Evolutionary conservation across 2,113 vertebrate genomes (phyloP).

Genomic region (Proteles cristata): DNA sequence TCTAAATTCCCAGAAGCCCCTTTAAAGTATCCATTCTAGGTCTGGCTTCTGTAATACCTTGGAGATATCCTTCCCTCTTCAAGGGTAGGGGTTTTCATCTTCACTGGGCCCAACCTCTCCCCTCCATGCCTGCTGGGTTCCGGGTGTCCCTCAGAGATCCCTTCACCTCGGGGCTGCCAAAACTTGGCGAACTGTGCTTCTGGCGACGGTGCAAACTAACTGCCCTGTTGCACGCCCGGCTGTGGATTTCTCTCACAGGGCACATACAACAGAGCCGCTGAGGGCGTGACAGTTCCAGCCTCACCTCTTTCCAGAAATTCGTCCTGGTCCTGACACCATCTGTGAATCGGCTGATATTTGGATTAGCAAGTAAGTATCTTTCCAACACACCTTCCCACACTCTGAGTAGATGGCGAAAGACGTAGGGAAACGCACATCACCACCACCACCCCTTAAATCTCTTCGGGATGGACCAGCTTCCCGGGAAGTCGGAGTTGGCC

Average conservation of each 20-base stretch:
- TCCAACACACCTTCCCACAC: not conserved
- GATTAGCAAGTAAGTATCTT: not conserved
- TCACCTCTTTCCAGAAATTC: not conserved
- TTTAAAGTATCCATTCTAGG: not conserved
- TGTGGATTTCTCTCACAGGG: not conserved
- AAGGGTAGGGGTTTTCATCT: not conserved
- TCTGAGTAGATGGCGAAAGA: not conserved
- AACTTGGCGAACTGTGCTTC: not conserved
- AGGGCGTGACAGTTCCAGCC: not conserved
- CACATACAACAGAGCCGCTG: no score
- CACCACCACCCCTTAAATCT: not conserved
- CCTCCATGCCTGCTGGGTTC: not conserved
- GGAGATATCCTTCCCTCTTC: not conserved
- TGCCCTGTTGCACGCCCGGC: not conserved
- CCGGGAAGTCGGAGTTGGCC: not conserved
- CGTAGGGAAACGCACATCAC: not conserved
- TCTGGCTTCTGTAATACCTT: not conserved
- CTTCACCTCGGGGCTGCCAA: not conserved
- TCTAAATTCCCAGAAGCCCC: not conserved
- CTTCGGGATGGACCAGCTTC: not conserved
- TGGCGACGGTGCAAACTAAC: not conserved
- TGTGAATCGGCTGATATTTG: not conserved
- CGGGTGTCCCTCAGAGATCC: not conserved
- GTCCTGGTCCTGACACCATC: not conserved
- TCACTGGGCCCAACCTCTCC: not conserved